Evolutionary conservation across 2,113 vertebrate species (phyloP).

Genomic region (Gymnobelideus leadbeateri): DNA sequence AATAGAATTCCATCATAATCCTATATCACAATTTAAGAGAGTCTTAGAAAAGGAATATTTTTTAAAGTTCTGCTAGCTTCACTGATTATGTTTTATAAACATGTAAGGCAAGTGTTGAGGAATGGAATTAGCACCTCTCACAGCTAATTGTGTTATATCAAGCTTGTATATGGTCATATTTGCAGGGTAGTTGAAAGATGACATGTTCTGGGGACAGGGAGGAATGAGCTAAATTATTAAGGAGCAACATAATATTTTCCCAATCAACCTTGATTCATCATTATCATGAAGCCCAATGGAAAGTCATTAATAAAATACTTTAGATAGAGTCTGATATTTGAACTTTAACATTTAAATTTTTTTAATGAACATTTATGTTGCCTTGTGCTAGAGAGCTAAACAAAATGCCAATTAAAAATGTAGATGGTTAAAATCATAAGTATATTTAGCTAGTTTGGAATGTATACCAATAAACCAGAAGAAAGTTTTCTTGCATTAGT

Average conservation of each 20-base stretch:
- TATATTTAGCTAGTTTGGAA: no score
- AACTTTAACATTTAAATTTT: no score
- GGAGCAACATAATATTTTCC: not conserved
- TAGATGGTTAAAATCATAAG: no score
- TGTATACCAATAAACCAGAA: no score
- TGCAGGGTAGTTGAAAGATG: not conserved
- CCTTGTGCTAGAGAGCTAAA: no score
- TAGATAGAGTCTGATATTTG: no score
- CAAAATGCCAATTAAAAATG: no score
- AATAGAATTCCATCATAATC: not conserved
- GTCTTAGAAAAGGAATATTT: not conserved
- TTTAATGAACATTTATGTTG: no score
- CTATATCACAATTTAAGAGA: not conserved
- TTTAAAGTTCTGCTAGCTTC: not conserved
- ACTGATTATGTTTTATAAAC: not conserved
- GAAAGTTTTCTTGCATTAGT: no score
- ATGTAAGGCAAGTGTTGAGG: not conserved
- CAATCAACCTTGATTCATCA: not conserved
- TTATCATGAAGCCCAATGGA: not conserved
- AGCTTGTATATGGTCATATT: not conserved
- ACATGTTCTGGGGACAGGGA: not conserved
- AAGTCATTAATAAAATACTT: not conserved
- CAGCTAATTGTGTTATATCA: not conserved
- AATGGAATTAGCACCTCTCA: not conserved
- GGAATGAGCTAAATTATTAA: not conserved